Evolutionary conservation across 2,797 vertebrate genomes (phyloP).

Genomic region (Anguilla anguilla): DNA sequence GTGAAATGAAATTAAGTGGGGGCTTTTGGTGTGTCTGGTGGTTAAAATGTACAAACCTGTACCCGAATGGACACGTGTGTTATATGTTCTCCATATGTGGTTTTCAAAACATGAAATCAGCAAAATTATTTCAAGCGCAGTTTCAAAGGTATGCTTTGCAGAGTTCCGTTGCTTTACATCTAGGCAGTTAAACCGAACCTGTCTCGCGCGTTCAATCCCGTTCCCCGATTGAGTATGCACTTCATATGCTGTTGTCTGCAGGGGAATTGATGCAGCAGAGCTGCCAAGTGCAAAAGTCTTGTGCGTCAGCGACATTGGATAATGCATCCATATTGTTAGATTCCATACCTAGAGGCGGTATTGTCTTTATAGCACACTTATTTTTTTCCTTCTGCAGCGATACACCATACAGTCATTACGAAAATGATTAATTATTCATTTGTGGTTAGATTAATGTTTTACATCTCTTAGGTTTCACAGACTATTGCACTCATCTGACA

Average conservation of each 20-base stretch:
- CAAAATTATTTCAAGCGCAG: not conserved
- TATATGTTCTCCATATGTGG: not conserved
- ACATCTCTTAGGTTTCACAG: not conserved
- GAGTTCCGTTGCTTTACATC: not conserved
- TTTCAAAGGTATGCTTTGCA: not conserved
- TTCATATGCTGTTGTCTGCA: not conserved
- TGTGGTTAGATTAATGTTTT: not conserved
- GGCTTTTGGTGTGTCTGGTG: not conserved
- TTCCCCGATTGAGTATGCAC: not conserved
- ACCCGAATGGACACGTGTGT: not conserved
- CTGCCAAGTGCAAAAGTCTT: not conserved
- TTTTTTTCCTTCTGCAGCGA: not conserved
- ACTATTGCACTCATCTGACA: not conserved
- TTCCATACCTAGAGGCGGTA: not conserved
- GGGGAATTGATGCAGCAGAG: not conserved
- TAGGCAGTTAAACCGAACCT: not conserved
- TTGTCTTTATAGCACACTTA: not conserved
- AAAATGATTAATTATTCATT: not conserved
- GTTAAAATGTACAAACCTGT: slow-evolving; percentile 1
- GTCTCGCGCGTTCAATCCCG: too few species aligned
- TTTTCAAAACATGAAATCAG: not conserved
- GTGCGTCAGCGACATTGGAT: not conserved
- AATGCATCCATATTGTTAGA: not conserved
- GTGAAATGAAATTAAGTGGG: not conserved
- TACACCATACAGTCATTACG: not conserved